Percentiles rank a stretch among this genome's conserved stretches.
These are phyloP conservation scores for Mesoclemmys tuberculata DNA, from an alignment of 2,113 vertebrate genomes.

Conservation along the genomic window DNA sequence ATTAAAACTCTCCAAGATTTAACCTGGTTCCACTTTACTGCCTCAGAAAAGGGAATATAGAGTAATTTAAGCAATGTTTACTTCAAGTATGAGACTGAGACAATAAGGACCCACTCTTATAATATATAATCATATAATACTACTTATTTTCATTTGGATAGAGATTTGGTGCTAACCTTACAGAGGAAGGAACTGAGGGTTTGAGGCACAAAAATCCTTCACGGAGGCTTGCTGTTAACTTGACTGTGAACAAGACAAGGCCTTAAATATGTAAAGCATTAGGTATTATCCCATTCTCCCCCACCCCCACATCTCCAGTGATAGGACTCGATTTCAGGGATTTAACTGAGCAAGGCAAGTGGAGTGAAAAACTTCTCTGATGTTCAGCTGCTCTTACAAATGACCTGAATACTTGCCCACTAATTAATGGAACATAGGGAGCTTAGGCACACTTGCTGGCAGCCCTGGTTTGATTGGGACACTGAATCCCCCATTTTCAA, in stretches of 20 bases:
- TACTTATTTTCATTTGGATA: neutral
- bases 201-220: neutral
- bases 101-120: neutral
- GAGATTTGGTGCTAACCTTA: neutral
- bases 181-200: neutral
- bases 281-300: neutral
- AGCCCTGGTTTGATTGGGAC: neutral
- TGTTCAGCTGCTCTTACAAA: neutral
- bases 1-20: neutral
- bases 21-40: neutral
- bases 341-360: neutral
- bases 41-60: neutral
- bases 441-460: accelerated
- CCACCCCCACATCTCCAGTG: neutral
- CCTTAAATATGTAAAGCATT: neutral
- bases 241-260: neutral
- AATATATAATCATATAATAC: neutral
- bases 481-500: neutral
- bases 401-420: neutral
- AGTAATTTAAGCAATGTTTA: neutral
- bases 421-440: neutral
- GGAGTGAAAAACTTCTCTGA: neutral
- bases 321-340: neutral
- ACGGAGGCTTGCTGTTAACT: neutral
- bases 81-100: neutral